Conservation (phyloP, 2,888 invertebrate species). For the Priapulus caudatus region DNA sequence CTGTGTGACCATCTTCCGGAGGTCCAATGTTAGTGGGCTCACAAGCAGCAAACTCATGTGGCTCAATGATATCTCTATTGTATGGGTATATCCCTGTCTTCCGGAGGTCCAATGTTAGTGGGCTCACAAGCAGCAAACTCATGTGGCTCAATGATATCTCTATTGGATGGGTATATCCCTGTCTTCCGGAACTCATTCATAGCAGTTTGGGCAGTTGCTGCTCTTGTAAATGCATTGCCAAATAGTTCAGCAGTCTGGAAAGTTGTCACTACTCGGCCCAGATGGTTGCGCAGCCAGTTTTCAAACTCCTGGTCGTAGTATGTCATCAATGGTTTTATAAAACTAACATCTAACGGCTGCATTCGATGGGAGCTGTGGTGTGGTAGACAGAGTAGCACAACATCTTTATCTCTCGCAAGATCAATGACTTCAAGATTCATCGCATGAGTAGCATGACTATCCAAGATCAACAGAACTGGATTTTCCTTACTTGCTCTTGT, state of each 20-base stretch:
- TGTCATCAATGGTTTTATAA: constrained; percentile 23
- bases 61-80: no score
- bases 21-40: no score
- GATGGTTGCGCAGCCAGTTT: constrained; percentile 21
- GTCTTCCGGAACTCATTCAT: no score
- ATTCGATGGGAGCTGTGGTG: constrained; percentile 32
- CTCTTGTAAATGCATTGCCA: constrained; percentile 19
- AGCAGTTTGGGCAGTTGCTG: constrained; percentile 18
- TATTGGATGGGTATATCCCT: no score
- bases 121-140: no score
- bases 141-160: no score
- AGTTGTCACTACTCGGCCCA: constrained; percentile 17
- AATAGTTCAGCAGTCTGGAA: constrained; percentile 19
- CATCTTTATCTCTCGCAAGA: constrained; percentile 28
- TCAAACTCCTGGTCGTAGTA: constrained; percentile 19
- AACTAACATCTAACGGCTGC: constrained; percentile 25
- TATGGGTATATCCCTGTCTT: no score
- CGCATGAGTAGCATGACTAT: constrained; percentile 32
- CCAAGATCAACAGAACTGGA: constrained; percentile 31
- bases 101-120: no score
- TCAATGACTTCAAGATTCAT: constrained; percentile 28
- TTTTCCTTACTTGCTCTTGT: constrained; percentile 23
- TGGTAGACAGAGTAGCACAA: constrained; percentile 32
- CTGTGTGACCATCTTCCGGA: no score
- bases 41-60: no score